Evolutionary conservation across 2,113 vertebrate genomes (phyloP).

Genomic region (Poicephalus meyeri): DNA sequence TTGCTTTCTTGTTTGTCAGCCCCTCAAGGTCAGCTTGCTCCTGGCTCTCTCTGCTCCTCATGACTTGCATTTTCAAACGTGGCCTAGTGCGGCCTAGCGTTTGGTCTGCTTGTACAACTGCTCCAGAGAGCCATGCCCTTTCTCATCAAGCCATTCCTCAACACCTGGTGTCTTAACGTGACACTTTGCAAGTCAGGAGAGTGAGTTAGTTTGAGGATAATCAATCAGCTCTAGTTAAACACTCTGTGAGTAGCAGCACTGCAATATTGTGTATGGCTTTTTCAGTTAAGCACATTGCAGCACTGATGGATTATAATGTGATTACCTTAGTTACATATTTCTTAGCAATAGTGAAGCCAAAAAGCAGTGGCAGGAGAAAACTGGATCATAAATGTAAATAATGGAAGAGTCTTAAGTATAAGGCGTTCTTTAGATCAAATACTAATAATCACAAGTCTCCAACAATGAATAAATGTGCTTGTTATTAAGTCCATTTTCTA

Average conservation of each 20-base stretch:
- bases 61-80: no score
- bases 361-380: conserved; percentile 8
- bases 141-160: no score
- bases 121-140: no score
- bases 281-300: conserved; percentile 24
- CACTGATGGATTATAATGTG: conserved; percentile 5
- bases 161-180: no score
- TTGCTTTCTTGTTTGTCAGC: no score
- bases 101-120: no score
- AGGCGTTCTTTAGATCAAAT: conserved; percentile 49
- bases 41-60: no score
- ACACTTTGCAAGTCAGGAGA: not conserved
- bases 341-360: not conserved
- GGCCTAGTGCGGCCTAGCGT: no score
- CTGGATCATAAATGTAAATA: conserved; percentile 37
- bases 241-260: not conserved
- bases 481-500: conserved; percentile 57
- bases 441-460: conserved; percentile 45
- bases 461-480: conserved; percentile 37
- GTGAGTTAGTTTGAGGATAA: not conserved
- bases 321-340: conserved; percentile 21
- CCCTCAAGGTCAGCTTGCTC: no score
- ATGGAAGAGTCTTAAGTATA: conserved; percentile 17
- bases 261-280: not conserved
- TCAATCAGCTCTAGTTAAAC: not conserved